Evolutionary conservation across 2,888 invertebrate genomes (phyloP).

Genomic region (Carabus problematicus): DNA sequence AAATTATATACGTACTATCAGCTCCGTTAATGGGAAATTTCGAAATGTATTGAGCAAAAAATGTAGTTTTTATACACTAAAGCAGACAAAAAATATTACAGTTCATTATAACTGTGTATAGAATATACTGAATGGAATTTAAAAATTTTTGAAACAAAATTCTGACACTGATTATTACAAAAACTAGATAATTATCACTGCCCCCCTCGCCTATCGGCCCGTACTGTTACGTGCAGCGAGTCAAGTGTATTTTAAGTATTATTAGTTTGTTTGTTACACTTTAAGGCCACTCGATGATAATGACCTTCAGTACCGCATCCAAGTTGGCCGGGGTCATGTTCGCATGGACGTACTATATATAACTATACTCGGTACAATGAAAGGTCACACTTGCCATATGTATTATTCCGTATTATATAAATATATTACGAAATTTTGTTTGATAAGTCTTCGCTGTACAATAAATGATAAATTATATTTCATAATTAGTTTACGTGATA

Average conservation of each 20-base stretch:
- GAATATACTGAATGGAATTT: no score
- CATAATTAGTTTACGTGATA: no score
- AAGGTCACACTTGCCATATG: conserved; percentile 15
- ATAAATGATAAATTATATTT: background rate
- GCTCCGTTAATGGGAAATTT: no score
- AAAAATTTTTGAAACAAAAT: no score
- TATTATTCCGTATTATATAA: background rate
- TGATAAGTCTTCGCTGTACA: conserved; percentile 1
- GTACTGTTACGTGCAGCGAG: background rate
- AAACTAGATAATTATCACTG: conserved; percentile 1
- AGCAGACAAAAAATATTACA: no score
- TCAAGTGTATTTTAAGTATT: no score
- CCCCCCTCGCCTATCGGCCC: background rate
- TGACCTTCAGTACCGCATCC: conserved; percentile 25
- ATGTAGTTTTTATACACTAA: no score
- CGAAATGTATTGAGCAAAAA: no score
- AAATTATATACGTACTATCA: conserved; percentile 2
- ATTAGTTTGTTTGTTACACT: no score
- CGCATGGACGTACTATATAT: conserved; percentile 29
- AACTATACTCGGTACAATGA: conserved; percentile 11
- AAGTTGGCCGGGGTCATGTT: conserved; percentile 23
- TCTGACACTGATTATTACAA: conserved; percentile 1
- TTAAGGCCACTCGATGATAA: conserved; percentile 11
- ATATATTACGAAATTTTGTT: background rate
- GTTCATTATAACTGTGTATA: no score